A percentile compares a stretch with the other conserved stretches of the same genome.
phyloP scores from a whole-genome alignment of 2,113 vertebrate genomes.

The Lipotes vexillifer region DNA sequence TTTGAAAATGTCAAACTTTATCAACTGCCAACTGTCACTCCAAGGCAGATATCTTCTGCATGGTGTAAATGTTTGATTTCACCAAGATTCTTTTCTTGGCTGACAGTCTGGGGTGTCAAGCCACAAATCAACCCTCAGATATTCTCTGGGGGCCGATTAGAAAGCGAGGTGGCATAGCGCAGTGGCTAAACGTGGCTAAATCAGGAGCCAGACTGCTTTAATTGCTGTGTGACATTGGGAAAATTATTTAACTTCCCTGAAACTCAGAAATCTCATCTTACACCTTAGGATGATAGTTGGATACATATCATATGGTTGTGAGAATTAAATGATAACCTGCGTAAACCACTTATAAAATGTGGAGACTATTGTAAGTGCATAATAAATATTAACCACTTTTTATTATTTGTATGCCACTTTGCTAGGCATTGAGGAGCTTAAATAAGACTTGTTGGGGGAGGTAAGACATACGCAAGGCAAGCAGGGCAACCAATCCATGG shows the following conservation, averaged over 20 bases:
- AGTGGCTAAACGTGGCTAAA: neutral
- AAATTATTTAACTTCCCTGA: conserved; percentile 27
- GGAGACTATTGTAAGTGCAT: neutral
- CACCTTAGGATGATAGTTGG: neutral
- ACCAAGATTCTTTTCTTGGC: conserved; percentile 23
- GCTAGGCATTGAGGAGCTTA: neutral
- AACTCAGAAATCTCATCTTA: neutral
- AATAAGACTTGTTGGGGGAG: neutral
- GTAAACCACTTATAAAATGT: neutral
- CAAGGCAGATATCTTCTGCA: conserved; percentile 63
- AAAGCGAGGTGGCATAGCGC: neutral
- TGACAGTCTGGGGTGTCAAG: conserved; percentile 41
- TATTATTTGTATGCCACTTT: neutral
- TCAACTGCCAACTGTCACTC: conserved; percentile 63
- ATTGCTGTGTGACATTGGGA: conserved; percentile 12
- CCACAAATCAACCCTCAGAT: neutral
- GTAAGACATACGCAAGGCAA: neutral
- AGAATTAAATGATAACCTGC: neutral
- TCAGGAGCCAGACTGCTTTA: neutral
- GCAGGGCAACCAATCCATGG: neutral
- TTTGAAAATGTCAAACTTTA: conserved; percentile 79
- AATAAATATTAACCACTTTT: neutral
- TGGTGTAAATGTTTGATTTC: conserved; percentile 64
- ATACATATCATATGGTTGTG: neutral
- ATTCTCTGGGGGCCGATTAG: neutral